Conservation (phyloP, 2,113 vertebrate species). For the Thalassoma bifasciatum region DNA sequence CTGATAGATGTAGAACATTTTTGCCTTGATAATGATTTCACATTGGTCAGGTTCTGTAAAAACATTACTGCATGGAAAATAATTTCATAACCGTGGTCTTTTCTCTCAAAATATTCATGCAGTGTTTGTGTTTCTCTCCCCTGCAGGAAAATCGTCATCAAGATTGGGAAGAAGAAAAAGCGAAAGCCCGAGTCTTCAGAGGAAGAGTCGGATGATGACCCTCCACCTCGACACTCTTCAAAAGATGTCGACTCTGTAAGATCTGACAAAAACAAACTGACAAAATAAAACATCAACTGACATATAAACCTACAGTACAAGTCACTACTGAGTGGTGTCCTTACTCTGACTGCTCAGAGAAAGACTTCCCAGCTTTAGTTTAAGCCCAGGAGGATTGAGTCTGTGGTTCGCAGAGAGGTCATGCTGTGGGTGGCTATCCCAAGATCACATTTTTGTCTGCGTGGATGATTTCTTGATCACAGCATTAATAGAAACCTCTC, state of each 20-base stretch:
- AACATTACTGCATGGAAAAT: background rate
- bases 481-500: conserved; percentile 1
- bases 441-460: conserved; percentile 46
- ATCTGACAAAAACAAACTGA: background rate
- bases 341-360: conserved; percentile 29
- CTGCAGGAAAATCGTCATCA: conserved; percentile 95
- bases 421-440: conserved; percentile 51
- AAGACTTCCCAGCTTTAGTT: conserved; percentile 45
- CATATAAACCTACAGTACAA: background rate
- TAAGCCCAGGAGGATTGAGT: conserved; percentile 27
- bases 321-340: conserved; percentile 2
- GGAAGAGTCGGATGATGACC: conserved; percentile 91
- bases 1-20: too few species aligned
- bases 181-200: conserved; percentile 95
- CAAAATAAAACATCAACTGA: background rate
- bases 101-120: background rate
- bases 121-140: conserved; percentile 13
- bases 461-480: conserved; percentile 31
- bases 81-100: too few species aligned
- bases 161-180: conserved; percentile 96
- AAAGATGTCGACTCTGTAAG: conserved; percentile 92
- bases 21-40: background rate
- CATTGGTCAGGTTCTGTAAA: background rate
- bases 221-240: conserved; percentile 81
- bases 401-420: conserved; percentile 53